phyloP scores from a whole-genome alignment of 2,797 vertebrate genomes.

The Mormyrops attenuatus region DNA sequence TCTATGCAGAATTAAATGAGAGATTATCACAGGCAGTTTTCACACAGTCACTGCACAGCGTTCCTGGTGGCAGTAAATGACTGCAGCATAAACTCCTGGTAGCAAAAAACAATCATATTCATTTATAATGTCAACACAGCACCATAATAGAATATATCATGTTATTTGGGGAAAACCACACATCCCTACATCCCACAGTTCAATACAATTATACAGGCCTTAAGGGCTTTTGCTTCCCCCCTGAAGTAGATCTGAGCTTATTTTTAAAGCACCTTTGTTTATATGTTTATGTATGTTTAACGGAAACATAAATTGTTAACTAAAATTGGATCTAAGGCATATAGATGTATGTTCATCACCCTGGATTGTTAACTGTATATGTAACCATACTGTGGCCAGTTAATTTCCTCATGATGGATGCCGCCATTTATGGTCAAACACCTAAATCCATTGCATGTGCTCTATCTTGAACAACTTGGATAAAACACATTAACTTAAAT shows the following conservation, averaged over 20 bases:
- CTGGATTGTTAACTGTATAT: background rate
- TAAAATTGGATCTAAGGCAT: background rate
- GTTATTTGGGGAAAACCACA: background rate
- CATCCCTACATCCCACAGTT: background rate
- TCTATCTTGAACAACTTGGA: background rate
- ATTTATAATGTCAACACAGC: slow-evolving; percentile 1
- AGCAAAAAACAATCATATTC: background rate
- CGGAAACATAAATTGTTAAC: background rate
- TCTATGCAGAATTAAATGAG: background rate
- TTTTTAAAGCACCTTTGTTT: background rate
- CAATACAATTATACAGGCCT: background rate
- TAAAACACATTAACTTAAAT: background rate
- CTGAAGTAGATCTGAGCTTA: background rate
- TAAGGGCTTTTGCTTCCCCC: background rate
- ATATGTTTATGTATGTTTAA: background rate
- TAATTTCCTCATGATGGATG: background rate
- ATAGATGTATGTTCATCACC: background rate
- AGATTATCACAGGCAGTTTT: background rate
- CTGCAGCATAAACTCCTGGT: background rate
- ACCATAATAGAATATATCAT: background rate
- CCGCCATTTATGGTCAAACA: background rate
- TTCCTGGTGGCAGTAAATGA: background rate
- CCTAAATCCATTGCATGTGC: background rate
- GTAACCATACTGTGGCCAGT: background rate
- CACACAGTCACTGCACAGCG: background rate